Evolutionary conservation across 1,140 invertebrate genomes (phyloP).

Genomic region (Pseudomyrmex cubaensis): DNA sequence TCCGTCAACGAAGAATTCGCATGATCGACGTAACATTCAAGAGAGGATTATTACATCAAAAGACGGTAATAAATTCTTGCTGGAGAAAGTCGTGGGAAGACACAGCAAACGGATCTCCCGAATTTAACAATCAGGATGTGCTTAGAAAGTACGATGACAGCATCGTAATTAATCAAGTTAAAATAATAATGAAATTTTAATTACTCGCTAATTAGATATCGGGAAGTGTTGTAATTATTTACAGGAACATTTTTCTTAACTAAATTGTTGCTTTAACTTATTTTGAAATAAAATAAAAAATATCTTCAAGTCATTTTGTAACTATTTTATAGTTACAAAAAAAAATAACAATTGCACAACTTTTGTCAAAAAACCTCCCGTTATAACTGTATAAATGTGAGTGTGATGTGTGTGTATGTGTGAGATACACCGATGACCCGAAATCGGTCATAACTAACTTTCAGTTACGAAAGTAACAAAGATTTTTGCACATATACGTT

Average conservation of each 20-base stretch:
- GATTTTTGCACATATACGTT: constrained; percentile 23
- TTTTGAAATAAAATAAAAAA: not conserved
- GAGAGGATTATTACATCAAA: constrained; percentile 34
- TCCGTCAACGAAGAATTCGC: constrained; percentile 12
- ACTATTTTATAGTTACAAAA: not conserved
- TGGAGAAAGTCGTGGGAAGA: constrained; percentile 57
- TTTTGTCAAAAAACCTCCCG: not conserved
- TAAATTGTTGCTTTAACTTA: constrained; percentile 27
- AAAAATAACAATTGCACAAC: not conserved
- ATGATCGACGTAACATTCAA: constrained; percentile 30
- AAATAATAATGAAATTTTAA: constrained; percentile 19
- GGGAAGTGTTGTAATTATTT: constrained; percentile 32
- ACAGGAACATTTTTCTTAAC: constrained; percentile 43
- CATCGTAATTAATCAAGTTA: constrained; percentile 27
- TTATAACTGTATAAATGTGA: constrained; percentile 31
- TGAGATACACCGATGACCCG: not conserved
- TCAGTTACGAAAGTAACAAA: constrained; percentile 11
- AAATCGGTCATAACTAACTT: constrained; percentile 1
- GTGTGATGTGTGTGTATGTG: no score
- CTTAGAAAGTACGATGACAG: constrained; percentile 14
- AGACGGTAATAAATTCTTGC: constrained; percentile 44
- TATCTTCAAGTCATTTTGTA: constrained; percentile 1
- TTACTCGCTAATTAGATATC: constrained; percentile 23
- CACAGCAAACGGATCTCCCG: constrained; percentile 42
- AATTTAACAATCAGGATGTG: constrained; percentile 41